phyloP scores from a whole-genome alignment of 2,888 invertebrate genomes.

The Pyrgus malvae region DNA sequence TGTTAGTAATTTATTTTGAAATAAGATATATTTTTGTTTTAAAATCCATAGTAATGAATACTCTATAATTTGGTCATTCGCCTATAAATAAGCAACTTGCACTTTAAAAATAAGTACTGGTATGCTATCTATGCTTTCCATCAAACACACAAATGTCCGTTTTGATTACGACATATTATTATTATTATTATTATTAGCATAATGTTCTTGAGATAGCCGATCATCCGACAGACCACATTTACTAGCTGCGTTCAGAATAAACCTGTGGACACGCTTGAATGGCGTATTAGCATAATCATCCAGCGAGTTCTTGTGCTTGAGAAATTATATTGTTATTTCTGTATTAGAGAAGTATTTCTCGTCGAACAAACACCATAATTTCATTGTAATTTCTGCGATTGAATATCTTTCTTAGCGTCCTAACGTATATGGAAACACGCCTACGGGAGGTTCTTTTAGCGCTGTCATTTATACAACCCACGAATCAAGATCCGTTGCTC shows the following conservation, averaged over 20 bases:
- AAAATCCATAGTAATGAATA: too few species aligned
- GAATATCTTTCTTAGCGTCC: slow-evolving; percentile 29
- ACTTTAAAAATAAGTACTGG: too few species aligned
- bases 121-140: too few species aligned
- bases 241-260: slow-evolving; percentile 10
- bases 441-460: slow-evolving; percentile 36
- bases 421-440: slow-evolving; percentile 25
- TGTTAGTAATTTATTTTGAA: too few species aligned
- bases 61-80: too few species aligned
- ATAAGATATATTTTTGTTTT: too few species aligned
- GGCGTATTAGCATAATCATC: slow-evolving; percentile 42
- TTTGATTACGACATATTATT: slow-evolving; percentile 1
- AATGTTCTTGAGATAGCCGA: not conserved
- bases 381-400: slow-evolving; percentile 37
- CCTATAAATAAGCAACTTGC: too few species aligned
- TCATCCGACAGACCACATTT: slow-evolving; percentile 27
- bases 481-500: slow-evolving; percentile 28
- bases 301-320: slow-evolving; percentile 29
- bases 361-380: slow-evolving; percentile 34
- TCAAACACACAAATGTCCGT: not conserved
- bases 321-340: slow-evolving; percentile 20
- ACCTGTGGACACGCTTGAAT: slow-evolving; percentile 31
- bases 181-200: not conserved
- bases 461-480: slow-evolving; percentile 34
- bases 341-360: slow-evolving; percentile 35